Base-by-base conservation (phyloP, 2,888 invertebrate genomes). In the Congeria kusceri region DNA sequence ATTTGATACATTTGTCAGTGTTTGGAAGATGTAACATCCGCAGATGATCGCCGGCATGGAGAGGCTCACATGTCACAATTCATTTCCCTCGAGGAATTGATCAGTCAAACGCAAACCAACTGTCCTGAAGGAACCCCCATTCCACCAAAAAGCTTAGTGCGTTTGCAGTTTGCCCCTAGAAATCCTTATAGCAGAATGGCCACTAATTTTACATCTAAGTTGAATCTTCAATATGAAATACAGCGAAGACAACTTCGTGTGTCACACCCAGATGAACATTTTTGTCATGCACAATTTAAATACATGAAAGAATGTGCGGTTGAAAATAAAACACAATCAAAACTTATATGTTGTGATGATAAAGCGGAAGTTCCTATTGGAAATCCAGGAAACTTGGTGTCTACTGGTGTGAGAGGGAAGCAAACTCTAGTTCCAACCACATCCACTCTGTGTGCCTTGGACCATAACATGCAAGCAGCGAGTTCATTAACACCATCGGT, bases 301-400 rank as follows among this genome's bases (percentile, higher is more conserved):
- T 83, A 83, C 39, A 4, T 83, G 49, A 80, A 69, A 66, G 27
- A 67, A 27, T 61, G 23, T 49, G 69, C 80, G 11, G 39, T 78
- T 20, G 68, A 69, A 7, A 9, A 13, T 3, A 49, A 49, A 65
- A 0, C 18, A 20, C 11, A 29, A 18, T 20, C 9, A 9, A 15
- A 9, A 9, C 53, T 53, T 9, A 4, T 74, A n/a, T 78, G 56
- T 59, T 71, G 61, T 47, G 79, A 86, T 49, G 84, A 83, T 46
- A 86, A 86, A 49, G 77, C 83, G 18, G 78, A 85, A 64, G 68
- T 83, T 0, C 80, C 71, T 7, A 28, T 70, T 27, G 82, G 82
- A 18, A 47, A 78, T 1, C 80, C 80, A 18, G 78, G 64, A 11
- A 4, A 7, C 13, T 20, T 46, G 0, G 64, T 82, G 9, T 84